Evolutionary conservation across 2,113 vertebrate species (phyloP), one percentile per base, ranked within the genome.

Genomic region (Ictidomys tridecemlineatus): DNA sequence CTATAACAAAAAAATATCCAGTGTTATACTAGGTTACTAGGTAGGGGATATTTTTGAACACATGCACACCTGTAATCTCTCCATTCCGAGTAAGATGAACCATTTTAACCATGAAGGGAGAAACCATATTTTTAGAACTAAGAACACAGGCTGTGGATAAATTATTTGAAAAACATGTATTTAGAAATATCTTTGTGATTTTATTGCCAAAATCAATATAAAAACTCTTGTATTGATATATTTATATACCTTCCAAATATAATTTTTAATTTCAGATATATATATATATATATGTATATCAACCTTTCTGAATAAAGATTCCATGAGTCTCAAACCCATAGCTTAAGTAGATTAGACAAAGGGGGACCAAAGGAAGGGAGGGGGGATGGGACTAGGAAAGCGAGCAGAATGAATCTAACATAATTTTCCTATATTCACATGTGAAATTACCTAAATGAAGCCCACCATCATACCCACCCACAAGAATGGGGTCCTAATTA

Each of bases 231-330:
- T 86, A 61, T 69, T 16, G 92, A 4, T 73, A 37, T 14, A 78
- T 20, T 65, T 80, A 45, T 10, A 70, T 20, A 63, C n/a, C 22
- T 88, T 96, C 73, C 51, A 96, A 88, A 93, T 7, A 79, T 2
- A 78, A 89, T 37, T 67, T 85, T 70, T 26, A 89, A 85, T 73
- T 85, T 77, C 42, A 85, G 51, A 28, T 63, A 28, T 45, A 45
- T 45, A 45, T 45, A 45, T 5, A 45, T 7, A 45, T 42, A 42
- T 42, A 42, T 42, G 6, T 42, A 42, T 42, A 42, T 42, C 24
- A 58, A 58, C 12, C 82, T 34, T 87, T 84, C 39, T 76, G 93
- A 89, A 61, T 87, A 63, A 94, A 93, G 56, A 79, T 63, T 95
- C 69, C 86, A 67, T 37, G 85, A 74, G 37, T 78, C 65, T 83